phyloP scores from a whole-genome alignment of 2,888 invertebrate species.

The Listrodromus nycthemerus region DNA sequence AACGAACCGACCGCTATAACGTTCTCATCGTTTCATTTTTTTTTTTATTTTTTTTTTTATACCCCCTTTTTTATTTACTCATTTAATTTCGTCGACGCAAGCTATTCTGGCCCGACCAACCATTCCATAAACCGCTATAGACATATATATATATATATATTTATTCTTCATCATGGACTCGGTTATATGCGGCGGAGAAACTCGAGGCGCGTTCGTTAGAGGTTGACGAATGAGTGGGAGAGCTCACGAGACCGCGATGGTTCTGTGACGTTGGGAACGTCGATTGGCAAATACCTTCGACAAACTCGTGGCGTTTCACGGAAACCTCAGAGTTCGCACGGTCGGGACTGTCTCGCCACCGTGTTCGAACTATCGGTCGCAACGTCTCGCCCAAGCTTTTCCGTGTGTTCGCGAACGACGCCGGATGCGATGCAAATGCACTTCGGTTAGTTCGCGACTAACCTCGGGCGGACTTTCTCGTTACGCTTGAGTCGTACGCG shows the following conservation, averaged over 20 bases:
- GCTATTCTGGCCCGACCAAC: neutral
- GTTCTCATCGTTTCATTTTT: neutral
- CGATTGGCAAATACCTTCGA: neutral
- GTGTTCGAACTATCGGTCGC: neutral
- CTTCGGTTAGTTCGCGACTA: constrained; percentile 9
- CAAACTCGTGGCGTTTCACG: neutral
- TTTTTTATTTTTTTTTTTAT: neutral
- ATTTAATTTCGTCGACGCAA: neutral
- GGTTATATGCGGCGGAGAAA: neutral
- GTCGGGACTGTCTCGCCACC: neutral
- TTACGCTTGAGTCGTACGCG: constrained; percentile 3
- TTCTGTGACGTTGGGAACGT: neutral
- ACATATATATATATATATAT: neutral
- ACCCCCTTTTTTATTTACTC: neutral
- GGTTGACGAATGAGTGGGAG: neutral
- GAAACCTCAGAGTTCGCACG: neutral
- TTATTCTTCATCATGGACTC: neutral
- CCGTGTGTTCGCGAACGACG: constrained; percentile 12
- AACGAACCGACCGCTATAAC: constrained; percentile 32
- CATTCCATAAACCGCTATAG: too few species aligned
- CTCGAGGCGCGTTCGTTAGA: neutral
- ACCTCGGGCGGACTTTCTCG: neutral
- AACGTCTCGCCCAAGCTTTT: constrained; percentile 5
- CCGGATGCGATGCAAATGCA: constrained; percentile 17
- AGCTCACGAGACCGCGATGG: neutral